phyloP scores from a whole-genome alignment of 2,797 vertebrate species.

The Ctenopoma multispine region DNA sequence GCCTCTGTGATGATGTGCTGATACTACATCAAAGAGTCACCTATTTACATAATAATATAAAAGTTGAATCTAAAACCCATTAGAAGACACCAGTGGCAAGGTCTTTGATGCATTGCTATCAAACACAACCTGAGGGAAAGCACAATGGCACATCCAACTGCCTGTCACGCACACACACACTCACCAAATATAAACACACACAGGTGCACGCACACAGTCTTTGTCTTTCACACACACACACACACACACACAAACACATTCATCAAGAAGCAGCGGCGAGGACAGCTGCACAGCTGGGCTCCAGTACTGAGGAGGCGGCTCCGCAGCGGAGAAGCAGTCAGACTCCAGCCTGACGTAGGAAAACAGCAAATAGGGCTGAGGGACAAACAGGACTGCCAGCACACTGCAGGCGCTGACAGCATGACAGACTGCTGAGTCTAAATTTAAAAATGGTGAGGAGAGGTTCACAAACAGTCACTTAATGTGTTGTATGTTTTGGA shows the following conservation, averaged over 20 bases:
- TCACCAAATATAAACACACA: slow-evolving; percentile 4
- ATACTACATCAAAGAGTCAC: slow-evolving; percentile 69
- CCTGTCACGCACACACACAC: slow-evolving; percentile 19
- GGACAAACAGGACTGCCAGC: slow-evolving; percentile 25
- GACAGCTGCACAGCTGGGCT: slow-evolving; percentile 67
- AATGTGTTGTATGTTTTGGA: not conserved
- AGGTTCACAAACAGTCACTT: not conserved
- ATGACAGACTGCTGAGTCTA: slow-evolving; percentile 17
- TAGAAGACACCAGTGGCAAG: slow-evolving; percentile 71
- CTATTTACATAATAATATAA: slow-evolving; percentile 80
- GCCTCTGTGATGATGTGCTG: slow-evolving; percentile 55
- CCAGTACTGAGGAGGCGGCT: slow-evolving; percentile 40
- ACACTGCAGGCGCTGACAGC: slow-evolving; percentile 26
- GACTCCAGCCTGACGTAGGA: slow-evolving; percentile 34
- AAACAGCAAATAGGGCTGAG: slow-evolving; percentile 24
- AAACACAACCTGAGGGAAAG: slow-evolving; percentile 61
- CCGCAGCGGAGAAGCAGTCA: slow-evolving; percentile 36
- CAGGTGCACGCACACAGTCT: slow-evolving; percentile 22
- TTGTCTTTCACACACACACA: slow-evolving; percentile 9
- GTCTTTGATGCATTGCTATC: slow-evolving; percentile 72
- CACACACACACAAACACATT: slow-evolving; percentile 4
- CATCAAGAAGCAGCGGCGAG: slow-evolving; percentile 37
- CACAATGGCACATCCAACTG: slow-evolving; percentile 45
- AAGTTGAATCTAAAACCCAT: slow-evolving; percentile 73
- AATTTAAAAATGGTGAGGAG: slow-evolving; percentile 9